These are phyloP conservation scores for Andricus quercusramuli DNA, from an alignment of 2,888 invertebrate species.

Conservation along the genomic window DNA sequence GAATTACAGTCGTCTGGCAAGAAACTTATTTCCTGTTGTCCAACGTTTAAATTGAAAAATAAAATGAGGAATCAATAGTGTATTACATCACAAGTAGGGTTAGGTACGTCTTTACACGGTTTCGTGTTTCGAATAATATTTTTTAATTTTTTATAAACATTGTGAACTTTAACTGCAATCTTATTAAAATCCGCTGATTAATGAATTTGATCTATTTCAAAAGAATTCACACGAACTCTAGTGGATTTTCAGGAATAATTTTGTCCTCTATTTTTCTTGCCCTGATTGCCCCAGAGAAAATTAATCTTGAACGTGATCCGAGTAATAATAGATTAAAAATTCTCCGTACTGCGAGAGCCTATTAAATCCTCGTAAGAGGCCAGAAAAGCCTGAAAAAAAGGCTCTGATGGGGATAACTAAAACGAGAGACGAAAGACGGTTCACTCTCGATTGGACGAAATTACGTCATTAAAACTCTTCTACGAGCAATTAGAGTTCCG, in stretches of 20 bases:
- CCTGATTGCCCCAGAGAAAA: constrained; percentile 1
- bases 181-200: too few relatives aligned
- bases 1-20: too few relatives aligned
- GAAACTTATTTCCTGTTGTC: too few relatives aligned
- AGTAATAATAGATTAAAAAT: constrained; percentile 26
- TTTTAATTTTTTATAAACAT: too few relatives aligned
- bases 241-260: background rate
- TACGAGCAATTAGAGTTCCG: constrained; percentile 31
- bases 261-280: constrained; percentile 4
- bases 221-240: background rate
- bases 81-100: too few relatives aligned
- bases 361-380: constrained; percentile 14
- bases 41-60: too few relatives aligned
- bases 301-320: constrained; percentile 12
- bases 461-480: constrained; percentile 35
- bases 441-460: constrained; percentile 16
- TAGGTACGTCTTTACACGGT: too few relatives aligned
- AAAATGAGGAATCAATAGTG: too few relatives aligned
- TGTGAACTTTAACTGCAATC: too few relatives aligned
- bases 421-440: constrained; percentile 7
- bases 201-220: background rate
- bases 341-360: background rate
- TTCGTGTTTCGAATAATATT: too few relatives aligned
- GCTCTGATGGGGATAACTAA: background rate
- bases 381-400: constrained; percentile 11